Conservation (phyloP, 2,797 vertebrate species). For the Takifugu rubripes region DNA sequence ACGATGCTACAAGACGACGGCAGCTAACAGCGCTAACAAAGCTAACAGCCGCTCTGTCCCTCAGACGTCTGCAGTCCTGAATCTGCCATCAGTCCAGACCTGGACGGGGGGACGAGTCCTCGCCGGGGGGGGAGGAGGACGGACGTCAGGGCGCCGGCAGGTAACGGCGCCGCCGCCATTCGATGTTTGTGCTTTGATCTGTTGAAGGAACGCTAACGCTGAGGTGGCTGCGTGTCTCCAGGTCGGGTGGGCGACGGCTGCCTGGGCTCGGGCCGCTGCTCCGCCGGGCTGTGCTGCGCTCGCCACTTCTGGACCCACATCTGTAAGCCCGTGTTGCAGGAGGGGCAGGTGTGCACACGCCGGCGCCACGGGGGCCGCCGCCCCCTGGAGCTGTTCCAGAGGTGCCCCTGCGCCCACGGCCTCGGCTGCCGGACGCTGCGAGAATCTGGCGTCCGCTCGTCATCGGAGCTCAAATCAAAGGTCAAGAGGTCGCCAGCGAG, state of each 20-base stretch:
- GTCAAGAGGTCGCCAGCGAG: neutral
- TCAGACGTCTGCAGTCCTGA: constrained; percentile 79
- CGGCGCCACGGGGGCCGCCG: constrained; percentile 82
- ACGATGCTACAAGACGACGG: too few species aligned
- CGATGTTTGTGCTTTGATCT: too few species aligned
- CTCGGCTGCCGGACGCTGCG: constrained; percentile 81
- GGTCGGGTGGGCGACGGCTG: constrained; percentile 86
- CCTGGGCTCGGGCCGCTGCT: constrained; percentile 84
- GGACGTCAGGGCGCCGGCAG: constrained; percentile 67
- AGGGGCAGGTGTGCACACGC: constrained; percentile 89
- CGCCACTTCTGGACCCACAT: constrained; percentile 95
- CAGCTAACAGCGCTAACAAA: neutral
- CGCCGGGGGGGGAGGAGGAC: constrained; percentile 78
- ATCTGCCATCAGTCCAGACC: constrained; percentile 37
- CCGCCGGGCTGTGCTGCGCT: constrained; percentile 83
- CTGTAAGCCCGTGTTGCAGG: constrained; percentile 86
- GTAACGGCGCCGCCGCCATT: constrained; percentile 67
- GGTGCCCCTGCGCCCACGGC: constrained; percentile 85
- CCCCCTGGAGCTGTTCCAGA: constrained; percentile 89
- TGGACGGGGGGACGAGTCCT: constrained; percentile 65
- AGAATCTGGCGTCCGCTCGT: constrained; percentile 47
- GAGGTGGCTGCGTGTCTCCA: too few species aligned
- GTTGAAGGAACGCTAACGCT: too few species aligned
- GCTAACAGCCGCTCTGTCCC: neutral
- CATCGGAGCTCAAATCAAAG: neutral